Base-by-base conservation (phyloP, 2,888 invertebrate species). In the Strigamia transsilvanica region DNA sequence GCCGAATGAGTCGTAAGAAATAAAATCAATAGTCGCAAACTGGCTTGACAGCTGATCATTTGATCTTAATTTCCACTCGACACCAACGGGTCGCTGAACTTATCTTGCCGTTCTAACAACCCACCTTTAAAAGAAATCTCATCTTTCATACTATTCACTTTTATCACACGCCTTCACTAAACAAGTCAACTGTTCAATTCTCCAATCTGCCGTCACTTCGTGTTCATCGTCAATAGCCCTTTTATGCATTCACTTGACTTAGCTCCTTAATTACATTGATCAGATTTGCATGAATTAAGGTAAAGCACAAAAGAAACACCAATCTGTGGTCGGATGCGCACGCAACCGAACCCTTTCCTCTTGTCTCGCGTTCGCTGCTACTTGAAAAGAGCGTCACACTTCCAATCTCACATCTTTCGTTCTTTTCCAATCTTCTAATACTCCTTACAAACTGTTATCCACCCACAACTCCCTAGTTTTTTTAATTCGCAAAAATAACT, bases 201-300 rank as follows among this genome's bases (percentile, higher is more conserved):
- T 61, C 61, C 61, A 61, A 61, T 61, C 61, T 61, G 21, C 21
- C 61, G 21, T 61, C 61, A 61, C n/a, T 61, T 61, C 61, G 61
- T 61, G 61, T 61, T 61, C 61, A 61, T 61, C 61, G 21, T 61
- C 61, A 61, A 61, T 61, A 61, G 61, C 61, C 61, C 61, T 61
- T 42, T 61, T 61, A 61, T 61, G 61, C 61, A 61, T 61, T 61
- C 61, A 61, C 61, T 61, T 61, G 61, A 61, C 61, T 61, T 61
- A 61, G 61, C 61, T 61, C 61, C 61, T 61, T 61, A 61, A 61
- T 61, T 61, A 61, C 61, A 61, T 61, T 61, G 61, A 61, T 61
- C 61, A 61, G 61, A 61, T 61, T 61, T 61, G 61, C 61, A 61
- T 61, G 61, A 61, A 61, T 61, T 61, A 61, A 61, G 61, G 61